Evolutionary conservation across 2,113 vertebrate species (phyloP).

Genomic region (Antigone vipio): DNA sequence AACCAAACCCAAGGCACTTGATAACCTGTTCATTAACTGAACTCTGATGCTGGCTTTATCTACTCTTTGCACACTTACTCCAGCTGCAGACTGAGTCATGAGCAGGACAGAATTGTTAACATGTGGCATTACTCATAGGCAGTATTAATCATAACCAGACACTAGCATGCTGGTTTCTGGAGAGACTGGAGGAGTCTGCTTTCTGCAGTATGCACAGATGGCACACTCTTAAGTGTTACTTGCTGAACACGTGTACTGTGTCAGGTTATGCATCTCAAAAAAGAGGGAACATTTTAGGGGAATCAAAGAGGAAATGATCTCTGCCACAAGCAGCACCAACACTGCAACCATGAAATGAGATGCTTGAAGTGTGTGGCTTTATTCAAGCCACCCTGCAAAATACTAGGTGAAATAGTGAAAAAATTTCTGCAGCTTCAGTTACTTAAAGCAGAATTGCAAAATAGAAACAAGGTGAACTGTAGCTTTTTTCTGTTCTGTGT

Average conservation of each 20-base stretch:
- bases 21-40: background rate
- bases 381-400: background rate
- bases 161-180: background rate
- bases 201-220: background rate
- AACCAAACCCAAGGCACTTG: background rate
- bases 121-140: background rate
- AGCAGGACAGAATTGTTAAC: background rate
- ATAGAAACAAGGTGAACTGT: background rate
- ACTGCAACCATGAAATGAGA: background rate
- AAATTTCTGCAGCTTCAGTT: background rate
- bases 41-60: background rate
- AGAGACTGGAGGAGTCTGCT: background rate
- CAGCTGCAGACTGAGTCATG: background rate
- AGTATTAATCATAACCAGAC: constrained; percentile 13
- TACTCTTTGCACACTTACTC: background rate
- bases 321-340: background rate
- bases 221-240: background rate
- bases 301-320: background rate
- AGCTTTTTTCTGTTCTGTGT: background rate
- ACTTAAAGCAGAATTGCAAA: background rate
- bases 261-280: background rate
- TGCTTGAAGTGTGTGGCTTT: background rate
- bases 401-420: background rate
- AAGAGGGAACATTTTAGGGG: background rate
- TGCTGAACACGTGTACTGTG: background rate